Base-by-base conservation (phyloP, 2,113 vertebrate genomes). In the Perca flavescens region DNA sequence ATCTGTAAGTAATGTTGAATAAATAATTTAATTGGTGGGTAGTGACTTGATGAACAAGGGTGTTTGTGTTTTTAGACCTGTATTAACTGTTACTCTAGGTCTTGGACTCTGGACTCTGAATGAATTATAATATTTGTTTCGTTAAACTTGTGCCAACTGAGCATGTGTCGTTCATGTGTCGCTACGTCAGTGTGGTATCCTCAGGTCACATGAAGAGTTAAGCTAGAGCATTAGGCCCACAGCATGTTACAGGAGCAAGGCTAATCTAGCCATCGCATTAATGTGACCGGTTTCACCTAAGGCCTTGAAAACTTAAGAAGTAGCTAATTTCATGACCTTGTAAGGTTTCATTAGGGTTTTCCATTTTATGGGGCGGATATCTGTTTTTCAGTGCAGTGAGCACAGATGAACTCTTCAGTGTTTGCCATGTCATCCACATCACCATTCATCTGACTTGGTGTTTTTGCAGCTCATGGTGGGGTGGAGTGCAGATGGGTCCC, bases 401-500 rank as follows among this genome's bases (percentile, higher is more conserved):
- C 28, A 28, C 40, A 53, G 0, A 46, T 34, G 0, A 56, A 54
- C 43, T 49, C 36, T 16, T 61, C 8, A 49, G 11, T 75, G 53
- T 84, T 62, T 62, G 4, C n/a, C 34, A 6, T 65, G 6, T 10
- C 34, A 9, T 64, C 15, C 6, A 19, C 12, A 36, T 74, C 53
- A 54, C 2, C 47, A 1, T 54, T 77, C 1, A 53, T 47, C 22
- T 79, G 1, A 5, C 80, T 11, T 60, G 34, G 1, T 76, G 16
- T 60, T 13, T 34, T 83, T 94, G 63, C 88, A 99, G 98, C 94
- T 98, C 97, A 79, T 97, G 97, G 97, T 99, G 98, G 98, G 81
- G 96, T 54, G 97, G 97, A 9, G 97, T 99, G 88, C 96, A 97
- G 91, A 98, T 99, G 97, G 98, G 98, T 4, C 97, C 97, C 74